Percentiles rank a stretch among this genome's conserved stretches.
Evolutionary conservation across 2,113 vertebrate species (phyloP).

Genomic region (Colinus virginianus): DNA sequence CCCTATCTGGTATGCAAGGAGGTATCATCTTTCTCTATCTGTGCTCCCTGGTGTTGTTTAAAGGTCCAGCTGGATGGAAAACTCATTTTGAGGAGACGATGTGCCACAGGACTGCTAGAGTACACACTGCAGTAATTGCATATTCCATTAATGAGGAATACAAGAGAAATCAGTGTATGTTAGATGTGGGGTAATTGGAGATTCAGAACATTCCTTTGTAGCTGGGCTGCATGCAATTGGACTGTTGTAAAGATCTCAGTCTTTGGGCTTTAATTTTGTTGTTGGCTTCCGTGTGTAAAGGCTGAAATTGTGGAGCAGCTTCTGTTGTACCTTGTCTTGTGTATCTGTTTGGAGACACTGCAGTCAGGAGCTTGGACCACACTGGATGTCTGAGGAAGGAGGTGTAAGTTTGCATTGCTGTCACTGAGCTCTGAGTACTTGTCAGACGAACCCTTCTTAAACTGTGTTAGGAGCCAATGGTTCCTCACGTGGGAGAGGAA

Average conservation of each 20-base stretch:
- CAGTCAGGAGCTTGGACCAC: neutral
- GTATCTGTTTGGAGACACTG: neutral
- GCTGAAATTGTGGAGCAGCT: neutral
- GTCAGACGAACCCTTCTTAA: neutral
- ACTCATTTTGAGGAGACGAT: rapidly evolving
- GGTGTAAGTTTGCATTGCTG: neutral
- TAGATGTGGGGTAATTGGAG: neutral
- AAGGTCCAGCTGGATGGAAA: neutral
- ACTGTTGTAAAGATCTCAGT: neutral
- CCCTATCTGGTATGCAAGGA: neutral
- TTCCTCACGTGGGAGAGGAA: neutral
- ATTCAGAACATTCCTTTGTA: neutral
- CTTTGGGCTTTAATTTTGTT: neutral
- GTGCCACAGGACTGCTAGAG: neutral
- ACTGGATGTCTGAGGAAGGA: neutral
- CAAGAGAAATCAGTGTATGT: neutral
- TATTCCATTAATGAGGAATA: neutral
- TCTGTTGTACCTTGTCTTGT: neutral
- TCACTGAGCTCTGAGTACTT: rapidly evolving
- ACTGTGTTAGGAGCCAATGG: neutral
- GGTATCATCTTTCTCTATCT: neutral
- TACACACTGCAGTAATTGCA: neutral
- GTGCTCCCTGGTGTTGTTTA: neutral
- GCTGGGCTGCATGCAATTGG: neutral
- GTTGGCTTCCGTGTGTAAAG: neutral